Evolutionary conservation across 2,113 vertebrate genomes (phyloP).

Genomic region (Brachyhypopomus gauderio): DNA sequence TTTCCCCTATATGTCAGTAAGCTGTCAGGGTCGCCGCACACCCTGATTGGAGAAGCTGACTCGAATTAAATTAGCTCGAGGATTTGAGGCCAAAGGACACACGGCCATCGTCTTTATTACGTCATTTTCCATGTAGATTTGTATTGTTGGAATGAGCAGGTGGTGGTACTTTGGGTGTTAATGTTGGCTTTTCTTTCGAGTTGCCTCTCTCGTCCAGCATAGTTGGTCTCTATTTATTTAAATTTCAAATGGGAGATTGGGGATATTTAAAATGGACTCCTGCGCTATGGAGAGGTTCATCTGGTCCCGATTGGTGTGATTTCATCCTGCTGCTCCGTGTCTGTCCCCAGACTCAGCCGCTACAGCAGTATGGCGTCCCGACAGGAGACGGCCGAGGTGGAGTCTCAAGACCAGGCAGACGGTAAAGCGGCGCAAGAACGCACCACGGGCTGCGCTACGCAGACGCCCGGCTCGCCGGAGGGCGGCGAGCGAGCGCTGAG

Average conservation of each 20-base stretch:
- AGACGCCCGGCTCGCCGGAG: constrained; percentile 72
- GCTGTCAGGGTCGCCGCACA: not conserved
- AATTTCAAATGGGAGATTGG: no score
- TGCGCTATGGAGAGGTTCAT: no score
- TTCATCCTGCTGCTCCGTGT: constrained; percentile 44
- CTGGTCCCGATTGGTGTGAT: no score
- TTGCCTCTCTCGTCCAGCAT: no score
- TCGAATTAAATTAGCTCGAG: not conserved
- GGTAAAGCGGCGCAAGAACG: constrained; percentile 81
- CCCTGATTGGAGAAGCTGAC: not conserved
- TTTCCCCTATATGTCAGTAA: not conserved
- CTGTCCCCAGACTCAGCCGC: constrained; percentile 81
- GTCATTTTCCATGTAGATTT: no score
- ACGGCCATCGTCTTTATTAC: no score
- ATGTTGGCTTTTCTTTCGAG: no score
- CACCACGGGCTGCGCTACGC: constrained; percentile 33
- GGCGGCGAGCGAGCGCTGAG: constrained; percentile 71
- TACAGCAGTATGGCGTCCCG: constrained; percentile 94
- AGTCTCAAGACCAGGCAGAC: constrained; percentile 83
- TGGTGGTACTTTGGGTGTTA: no score
- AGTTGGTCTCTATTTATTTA: no score
- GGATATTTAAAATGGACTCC: no score
- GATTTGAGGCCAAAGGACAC: not conserved
- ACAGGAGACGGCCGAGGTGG: constrained; percentile 88
- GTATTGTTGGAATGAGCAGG: no score